Conservation (phyloP, 2,113 vertebrate genomes). For the Eptatretus burgeri region DNA sequence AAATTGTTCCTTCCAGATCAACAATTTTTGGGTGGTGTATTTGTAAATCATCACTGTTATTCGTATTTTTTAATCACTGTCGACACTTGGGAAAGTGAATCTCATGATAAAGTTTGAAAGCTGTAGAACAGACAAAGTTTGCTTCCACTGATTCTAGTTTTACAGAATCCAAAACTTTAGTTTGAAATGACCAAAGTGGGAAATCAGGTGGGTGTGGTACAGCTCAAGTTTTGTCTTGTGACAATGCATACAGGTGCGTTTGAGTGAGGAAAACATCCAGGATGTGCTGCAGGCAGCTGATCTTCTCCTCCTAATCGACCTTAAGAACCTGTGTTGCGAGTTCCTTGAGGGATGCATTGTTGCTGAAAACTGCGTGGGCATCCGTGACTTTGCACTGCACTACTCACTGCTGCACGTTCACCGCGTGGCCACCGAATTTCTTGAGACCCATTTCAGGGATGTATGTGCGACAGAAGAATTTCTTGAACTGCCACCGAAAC, state of each 20-base stretch:
- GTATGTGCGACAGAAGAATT: conserved; percentile 69
- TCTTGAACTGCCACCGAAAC: conserved; percentile 42
- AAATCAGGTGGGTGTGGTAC: no score
- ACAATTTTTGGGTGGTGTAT: no score
- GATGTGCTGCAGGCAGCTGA: conserved; percentile 86
- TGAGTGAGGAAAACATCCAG: conserved; percentile 84
- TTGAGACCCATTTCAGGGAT: conserved; percentile 85
- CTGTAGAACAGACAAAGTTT: no score
- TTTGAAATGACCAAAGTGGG: no score
- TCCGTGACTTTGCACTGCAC: conserved; percentile 70
- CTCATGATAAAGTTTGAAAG: no score
- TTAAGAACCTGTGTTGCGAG: conserved; percentile 77
- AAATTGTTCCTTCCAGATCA: no score
- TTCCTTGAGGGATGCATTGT: conserved; percentile 82
- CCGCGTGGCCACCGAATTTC: conserved; percentile 60
- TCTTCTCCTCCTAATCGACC: conserved; percentile 70
- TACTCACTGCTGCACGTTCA: conserved; percentile 82
- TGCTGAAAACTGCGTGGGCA: conserved; percentile 88
- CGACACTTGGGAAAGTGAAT: no score
- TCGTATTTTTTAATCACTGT: no score
- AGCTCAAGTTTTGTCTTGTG: no score
- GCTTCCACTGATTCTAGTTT: no score
- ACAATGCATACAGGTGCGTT: conserved; percentile 29
- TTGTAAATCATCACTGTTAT: no score
- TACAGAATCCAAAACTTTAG: no score